A percentile compares a stretch with the other conserved stretches of the same genome.
phyloP scores from a whole-genome alignment of 2,113 vertebrate genomes.

The Triplophysa tibetana region DNA sequence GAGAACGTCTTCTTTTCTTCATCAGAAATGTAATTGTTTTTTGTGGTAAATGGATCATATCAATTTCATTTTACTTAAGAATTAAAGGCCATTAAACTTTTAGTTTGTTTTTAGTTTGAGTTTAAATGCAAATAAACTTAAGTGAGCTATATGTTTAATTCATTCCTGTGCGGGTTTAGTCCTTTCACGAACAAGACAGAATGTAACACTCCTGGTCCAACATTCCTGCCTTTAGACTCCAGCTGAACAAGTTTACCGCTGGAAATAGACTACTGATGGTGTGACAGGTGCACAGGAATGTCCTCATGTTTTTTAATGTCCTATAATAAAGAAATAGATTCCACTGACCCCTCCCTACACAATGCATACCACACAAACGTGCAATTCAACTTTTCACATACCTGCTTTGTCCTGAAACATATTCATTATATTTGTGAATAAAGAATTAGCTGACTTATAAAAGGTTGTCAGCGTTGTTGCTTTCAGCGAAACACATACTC shows the following conservation, averaged over 20 bases:
- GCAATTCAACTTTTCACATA: not conserved
- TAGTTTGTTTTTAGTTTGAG: too few species aligned
- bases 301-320: constrained; percentile 31
- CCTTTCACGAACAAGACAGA: constrained; percentile 28
- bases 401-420: not conserved
- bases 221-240: constrained; percentile 38
- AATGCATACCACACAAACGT: not conserved
- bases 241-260: constrained; percentile 40
- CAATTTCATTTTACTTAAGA: too few species aligned
- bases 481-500: not conserved
- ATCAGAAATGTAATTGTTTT: too few species aligned
- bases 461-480: not conserved
- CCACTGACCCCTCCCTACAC: not conserved
- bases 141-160: not conserved
- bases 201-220: constrained; percentile 51
- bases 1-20: too few species aligned
- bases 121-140: too few species aligned
- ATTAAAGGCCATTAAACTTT: too few species aligned
- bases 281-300: constrained; percentile 52
- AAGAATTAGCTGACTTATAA: not conserved
- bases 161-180: not conserved
- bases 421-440: not conserved
- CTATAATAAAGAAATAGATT: constrained; percentile 20
- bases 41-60: too few species aligned
- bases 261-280: constrained; percentile 12